Base-by-base conservation (phyloP, 2,113 vertebrate genomes). In the Phaethornis superciliosus region DNA sequence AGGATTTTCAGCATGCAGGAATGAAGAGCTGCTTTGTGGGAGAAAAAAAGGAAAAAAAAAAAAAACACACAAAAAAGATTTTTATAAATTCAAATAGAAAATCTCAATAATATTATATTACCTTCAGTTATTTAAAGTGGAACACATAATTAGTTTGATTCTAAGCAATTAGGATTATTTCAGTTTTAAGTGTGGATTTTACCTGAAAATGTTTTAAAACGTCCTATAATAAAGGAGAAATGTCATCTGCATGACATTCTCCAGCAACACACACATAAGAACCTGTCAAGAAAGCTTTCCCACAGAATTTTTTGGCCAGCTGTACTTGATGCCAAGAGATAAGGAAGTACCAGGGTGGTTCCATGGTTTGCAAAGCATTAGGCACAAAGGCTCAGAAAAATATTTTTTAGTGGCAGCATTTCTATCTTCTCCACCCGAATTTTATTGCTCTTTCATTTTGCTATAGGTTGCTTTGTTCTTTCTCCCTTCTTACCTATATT, bases 251-350 rank as follows among this genome's bases (percentile, higher is more conserved):
- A 49, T 64, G n/a, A 30, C 46, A 62, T 85, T 91, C 11, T 26
- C 15, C n/a, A 35, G 32, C 37, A 77, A 76, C 21, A 47, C 46
- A 47, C 46, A 47, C 46, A 47, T 27, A 89, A n/a, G 68, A 5
- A 3, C 3, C 23, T 12, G 7, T 71, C 9, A 35, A 62, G 54
- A 88, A 93, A 89, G 71, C 52, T 75, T 93, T 94, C 90, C 90
- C 90, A 96, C 80, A 95, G 92, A 81, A 80, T 59, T 74, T 83
- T 88, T 83, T 88, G 80, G 90, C 82, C 64, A 77, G 90, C 85
- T 81, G 44, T 78, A 74, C 90, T 80, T 81, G 92, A 95, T 93
- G 82, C 82, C 72, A 92, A 88, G 51, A 94, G 96, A 96, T 93
- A 96, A 95, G 95, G 64, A 95, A 92, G 81, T 93, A 83, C 76